phyloP scores from a whole-genome alignment of 2,113 vertebrate genomes.

The Holacanthus passer region DNA sequence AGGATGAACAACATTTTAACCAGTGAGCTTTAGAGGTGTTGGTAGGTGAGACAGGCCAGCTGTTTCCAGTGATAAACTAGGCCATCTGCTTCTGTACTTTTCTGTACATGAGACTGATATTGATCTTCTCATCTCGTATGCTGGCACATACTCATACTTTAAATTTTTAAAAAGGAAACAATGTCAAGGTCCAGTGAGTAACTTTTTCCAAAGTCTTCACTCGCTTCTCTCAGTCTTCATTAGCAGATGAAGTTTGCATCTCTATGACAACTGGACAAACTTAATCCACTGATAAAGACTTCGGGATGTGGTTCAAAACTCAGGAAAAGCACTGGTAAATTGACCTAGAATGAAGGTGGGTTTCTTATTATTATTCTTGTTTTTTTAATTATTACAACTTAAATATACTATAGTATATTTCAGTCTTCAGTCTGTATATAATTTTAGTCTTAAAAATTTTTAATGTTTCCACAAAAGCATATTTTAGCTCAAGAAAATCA shows the following conservation, averaged over 20 bases:
- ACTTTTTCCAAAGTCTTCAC: background rate
- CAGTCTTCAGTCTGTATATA: too few relatives aligned
- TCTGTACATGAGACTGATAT: background rate
- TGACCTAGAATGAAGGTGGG: background rate
- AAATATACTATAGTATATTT: too few relatives aligned
- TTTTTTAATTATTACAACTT: too few relatives aligned
- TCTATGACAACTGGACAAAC: background rate
- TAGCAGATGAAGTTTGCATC: background rate
- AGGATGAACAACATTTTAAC: background rate
- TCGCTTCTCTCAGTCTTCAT: background rate
- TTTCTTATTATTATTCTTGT: too few relatives aligned
- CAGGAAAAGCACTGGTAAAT: background rate
- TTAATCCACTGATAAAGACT: too few relatives aligned
- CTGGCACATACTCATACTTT: too few relatives aligned
- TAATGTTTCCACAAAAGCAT: background rate
- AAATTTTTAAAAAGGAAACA: too few relatives aligned
- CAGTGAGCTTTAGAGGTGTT: background rate
- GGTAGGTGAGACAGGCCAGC: background rate
- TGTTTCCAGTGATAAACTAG: background rate
- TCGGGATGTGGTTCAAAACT: background rate
- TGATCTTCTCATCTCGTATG: background rate
- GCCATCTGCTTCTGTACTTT: background rate
- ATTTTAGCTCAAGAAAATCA: background rate
- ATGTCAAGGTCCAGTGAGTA: background rate
- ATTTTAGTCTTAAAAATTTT: too few relatives aligned